phyloP scores from a whole-genome alignment of 2,113 vertebrate genomes.

The Xenopus borealis region DNA sequence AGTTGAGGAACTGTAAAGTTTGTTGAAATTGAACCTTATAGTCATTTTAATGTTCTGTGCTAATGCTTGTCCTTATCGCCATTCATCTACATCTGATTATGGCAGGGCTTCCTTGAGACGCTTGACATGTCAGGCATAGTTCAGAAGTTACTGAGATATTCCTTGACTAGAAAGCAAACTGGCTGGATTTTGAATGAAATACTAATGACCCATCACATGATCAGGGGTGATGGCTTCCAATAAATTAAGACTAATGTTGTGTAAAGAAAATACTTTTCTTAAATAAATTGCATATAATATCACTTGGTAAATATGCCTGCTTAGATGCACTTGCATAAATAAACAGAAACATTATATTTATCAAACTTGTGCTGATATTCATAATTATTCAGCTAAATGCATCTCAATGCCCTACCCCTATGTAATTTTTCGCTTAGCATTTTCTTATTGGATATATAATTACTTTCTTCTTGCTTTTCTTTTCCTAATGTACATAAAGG shows the following conservation, averaged over 20 bases:
- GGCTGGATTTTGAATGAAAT: constrained; percentile 67
- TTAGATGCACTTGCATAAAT: too few species aligned
- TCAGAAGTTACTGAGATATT: constrained; percentile 71
- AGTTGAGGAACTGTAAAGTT: constrained; percentile 61
- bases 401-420: too few species aligned
- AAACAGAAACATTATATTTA: too few species aligned
- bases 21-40: constrained; percentile 67
- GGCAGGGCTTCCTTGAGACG: constrained; percentile 70
- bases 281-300: too few species aligned
- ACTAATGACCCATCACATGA: constrained; percentile 75
- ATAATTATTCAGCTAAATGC: too few species aligned
- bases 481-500: too few species aligned
- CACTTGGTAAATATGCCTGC: too few species aligned
- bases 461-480: too few species aligned
- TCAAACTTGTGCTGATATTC: too few species aligned
- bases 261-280: constrained; percentile 49
- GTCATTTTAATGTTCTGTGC: constrained; percentile 61
- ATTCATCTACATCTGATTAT: constrained; percentile 59
- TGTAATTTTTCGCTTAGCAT: too few species aligned
- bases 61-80: constrained; percentile 60
- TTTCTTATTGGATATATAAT: too few species aligned
- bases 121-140: constrained; percentile 74
- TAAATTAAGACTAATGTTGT: constrained; percentile 71
- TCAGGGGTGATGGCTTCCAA: constrained; percentile 73
- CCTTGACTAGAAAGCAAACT: constrained; percentile 62